phyloP scores from a whole-genome alignment of 2,113 vertebrate genomes.

The Cyprinus carpio region DNA sequence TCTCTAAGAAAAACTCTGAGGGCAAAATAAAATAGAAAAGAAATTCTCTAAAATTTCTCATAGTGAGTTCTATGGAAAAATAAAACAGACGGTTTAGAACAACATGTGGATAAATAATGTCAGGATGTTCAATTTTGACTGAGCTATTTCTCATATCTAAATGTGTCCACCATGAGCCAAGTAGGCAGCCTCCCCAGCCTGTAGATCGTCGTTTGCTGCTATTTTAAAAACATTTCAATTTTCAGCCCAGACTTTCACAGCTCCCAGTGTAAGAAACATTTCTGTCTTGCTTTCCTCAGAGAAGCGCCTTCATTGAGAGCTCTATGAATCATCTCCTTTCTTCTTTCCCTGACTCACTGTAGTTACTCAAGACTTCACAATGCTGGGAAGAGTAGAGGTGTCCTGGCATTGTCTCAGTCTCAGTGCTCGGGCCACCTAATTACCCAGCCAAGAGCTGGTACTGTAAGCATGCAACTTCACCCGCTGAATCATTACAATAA shows the following conservation, averaged over 20 bases:
- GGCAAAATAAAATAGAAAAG: background rate
- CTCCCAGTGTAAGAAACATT: background rate
- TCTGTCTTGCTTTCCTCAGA: background rate
- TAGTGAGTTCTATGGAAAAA: background rate
- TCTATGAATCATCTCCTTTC: constrained; percentile 24
- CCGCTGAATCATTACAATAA: constrained; percentile 18
- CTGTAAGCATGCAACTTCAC: background rate
- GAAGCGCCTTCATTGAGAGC: constrained; percentile 34
- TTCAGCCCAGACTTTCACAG: constrained; percentile 3
- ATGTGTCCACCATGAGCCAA: background rate
- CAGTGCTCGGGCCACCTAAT: constrained; percentile 20
- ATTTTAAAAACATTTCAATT: constrained; percentile 12
- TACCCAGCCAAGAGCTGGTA: background rate
- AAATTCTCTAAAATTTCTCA: background rate
- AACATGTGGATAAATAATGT: background rate
- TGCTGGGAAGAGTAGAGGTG: constrained; percentile 2
- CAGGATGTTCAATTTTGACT: background rate
- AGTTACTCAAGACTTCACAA: constrained; percentile 32
- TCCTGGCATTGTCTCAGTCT: background rate
- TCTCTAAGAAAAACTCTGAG: background rate
- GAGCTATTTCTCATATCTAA: background rate
- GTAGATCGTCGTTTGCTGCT: background rate
- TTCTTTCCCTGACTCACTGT: constrained; percentile 24
- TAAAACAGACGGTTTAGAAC: background rate
- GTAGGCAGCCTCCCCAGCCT: background rate